phyloP scores from a whole-genome alignment of 2,797 vertebrate genomes.

The Ciconia nigra region DNA sequence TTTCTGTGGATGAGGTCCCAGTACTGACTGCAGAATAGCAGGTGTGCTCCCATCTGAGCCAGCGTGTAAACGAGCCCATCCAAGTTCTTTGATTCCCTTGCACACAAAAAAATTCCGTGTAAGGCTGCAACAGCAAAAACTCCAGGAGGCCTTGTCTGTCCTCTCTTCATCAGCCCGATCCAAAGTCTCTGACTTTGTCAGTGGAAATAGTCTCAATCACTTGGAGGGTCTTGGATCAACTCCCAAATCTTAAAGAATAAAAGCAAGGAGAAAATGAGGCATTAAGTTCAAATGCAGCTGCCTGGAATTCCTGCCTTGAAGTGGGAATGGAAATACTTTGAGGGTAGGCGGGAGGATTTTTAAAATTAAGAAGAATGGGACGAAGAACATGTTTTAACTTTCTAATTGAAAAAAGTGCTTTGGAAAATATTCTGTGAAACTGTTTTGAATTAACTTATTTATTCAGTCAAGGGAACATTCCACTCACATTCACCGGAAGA shows the following conservation, averaged over 20 bases:
- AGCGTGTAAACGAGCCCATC: not conserved
- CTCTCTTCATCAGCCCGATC: not conserved
- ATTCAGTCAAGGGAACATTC: not conserved
- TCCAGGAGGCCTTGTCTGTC: not conserved
- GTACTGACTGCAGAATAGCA: not conserved
- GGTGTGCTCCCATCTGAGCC: not conserved
- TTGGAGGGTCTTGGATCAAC: slow-evolving; percentile 1
- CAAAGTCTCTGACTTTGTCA: not conserved
- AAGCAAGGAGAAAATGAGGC: not conserved
- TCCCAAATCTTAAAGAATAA: slow-evolving; percentile 9
- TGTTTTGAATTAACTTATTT: slow-evolving; percentile 56
- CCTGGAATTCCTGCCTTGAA: slow-evolving; percentile 45
- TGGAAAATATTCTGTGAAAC: not conserved
- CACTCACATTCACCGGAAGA: not conserved
- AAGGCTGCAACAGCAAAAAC: not conserved
- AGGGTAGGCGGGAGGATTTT: not conserved
- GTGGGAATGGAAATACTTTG: not conserved
- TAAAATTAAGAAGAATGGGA: not conserved
- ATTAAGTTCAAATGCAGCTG: slow-evolving; percentile 7
- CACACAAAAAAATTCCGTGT: not conserved
- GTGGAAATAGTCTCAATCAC: not conserved
- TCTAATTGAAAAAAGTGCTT: not conserved
- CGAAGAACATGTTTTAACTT: not conserved
- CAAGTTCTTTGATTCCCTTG: not conserved
- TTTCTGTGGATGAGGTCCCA: not conserved